These are phyloP conservation scores for Galerucella calmariensis DNA, from an alignment of 2,888 invertebrate species.

Conservation along the genomic window DNA sequence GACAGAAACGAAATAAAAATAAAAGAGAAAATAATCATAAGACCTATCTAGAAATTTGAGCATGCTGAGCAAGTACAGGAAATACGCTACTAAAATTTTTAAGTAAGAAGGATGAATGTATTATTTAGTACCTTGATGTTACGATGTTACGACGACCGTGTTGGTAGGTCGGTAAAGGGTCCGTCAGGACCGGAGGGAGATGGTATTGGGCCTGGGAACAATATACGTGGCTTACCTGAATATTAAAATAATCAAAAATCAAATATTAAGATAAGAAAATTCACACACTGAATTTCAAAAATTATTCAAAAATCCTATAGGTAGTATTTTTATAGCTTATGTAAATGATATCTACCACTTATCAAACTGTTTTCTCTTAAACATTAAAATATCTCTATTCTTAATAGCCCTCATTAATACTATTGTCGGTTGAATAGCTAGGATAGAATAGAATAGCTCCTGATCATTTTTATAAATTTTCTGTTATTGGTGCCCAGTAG, in stretches of 20 bases:
- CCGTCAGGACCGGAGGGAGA: slow-evolving; percentile 6
- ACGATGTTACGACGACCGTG: slow-evolving; percentile 6
- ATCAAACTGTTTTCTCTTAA: too few species aligned
- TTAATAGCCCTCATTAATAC: too few species aligned
- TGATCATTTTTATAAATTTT: too few species aligned
- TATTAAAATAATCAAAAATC: not conserved
- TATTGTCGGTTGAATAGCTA: too few species aligned
- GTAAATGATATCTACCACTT: too few species aligned
- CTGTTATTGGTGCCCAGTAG: too few species aligned
- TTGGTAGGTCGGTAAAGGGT: slow-evolving; percentile 8
- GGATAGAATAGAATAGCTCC: too few species aligned
- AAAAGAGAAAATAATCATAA: slow-evolving; percentile 39
- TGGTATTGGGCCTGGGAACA: slow-evolving; percentile 10
- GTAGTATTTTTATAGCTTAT: too few species aligned
- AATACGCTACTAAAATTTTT: slow-evolving; percentile 50
- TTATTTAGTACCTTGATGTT: slow-evolving; percentile 46
- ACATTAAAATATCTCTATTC: too few species aligned
- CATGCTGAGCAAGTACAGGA: slow-evolving; percentile 46
- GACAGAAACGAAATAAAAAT: slow-evolving; percentile 22
- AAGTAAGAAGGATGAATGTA: slow-evolving; percentile 51
- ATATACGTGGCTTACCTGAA: slow-evolving; percentile 3
- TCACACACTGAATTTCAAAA: not conserved
- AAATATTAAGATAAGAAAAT: not conserved
- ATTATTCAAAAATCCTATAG: too few species aligned
- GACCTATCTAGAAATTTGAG: slow-evolving; percentile 47